Percentiles rank a stretch among this genome's conserved stretches.
Evolutionary conservation across 2,797 vertebrate species (phyloP).

Genomic region (Toxotes lorentzi): DNA sequence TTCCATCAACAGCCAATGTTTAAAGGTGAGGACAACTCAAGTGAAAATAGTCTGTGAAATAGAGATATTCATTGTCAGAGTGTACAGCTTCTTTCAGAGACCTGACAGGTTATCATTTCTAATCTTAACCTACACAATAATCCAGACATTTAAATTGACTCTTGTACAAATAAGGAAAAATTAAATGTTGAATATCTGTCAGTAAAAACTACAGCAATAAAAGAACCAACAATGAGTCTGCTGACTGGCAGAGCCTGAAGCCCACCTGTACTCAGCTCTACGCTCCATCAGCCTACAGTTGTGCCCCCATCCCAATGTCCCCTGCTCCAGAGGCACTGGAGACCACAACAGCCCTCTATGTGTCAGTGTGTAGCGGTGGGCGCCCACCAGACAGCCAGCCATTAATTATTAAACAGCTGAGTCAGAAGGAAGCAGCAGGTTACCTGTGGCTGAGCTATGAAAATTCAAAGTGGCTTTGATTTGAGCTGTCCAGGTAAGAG

Average conservation of each 20-base stretch:
- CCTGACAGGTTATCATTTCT: background rate
- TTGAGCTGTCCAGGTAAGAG: conserved; percentile 61
- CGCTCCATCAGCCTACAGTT: conserved; percentile 59
- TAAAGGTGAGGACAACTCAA: background rate
- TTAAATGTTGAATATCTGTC: background rate
- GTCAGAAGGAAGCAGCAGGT: conserved; percentile 59
- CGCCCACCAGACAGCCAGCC: conserved; percentile 46
- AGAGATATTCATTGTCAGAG: background rate
- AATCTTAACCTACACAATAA: background rate
- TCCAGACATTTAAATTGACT: background rate
- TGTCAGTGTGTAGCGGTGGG: conserved; percentile 50
- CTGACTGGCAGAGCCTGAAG: conserved; percentile 56
- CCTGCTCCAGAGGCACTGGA: conserved; percentile 49
- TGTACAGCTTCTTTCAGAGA: background rate
- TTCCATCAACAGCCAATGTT: background rate
- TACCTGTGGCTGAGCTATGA: conserved; percentile 60
- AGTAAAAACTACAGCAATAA: conserved; percentile 2
- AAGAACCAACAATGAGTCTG: conserved; percentile 20
- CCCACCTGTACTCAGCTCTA: conserved; percentile 54
- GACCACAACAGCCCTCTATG: conserved; percentile 54
- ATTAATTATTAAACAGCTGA: conserved; percentile 78
- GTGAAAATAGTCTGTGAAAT: background rate
- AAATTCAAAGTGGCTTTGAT: conserved; percentile 63
- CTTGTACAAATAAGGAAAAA: background rate
- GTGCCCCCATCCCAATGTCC: conserved; percentile 50